Evolutionary conservation across 2,113 vertebrate genomes (phyloP).

Genomic region (Tonatia bakeri): DNA sequence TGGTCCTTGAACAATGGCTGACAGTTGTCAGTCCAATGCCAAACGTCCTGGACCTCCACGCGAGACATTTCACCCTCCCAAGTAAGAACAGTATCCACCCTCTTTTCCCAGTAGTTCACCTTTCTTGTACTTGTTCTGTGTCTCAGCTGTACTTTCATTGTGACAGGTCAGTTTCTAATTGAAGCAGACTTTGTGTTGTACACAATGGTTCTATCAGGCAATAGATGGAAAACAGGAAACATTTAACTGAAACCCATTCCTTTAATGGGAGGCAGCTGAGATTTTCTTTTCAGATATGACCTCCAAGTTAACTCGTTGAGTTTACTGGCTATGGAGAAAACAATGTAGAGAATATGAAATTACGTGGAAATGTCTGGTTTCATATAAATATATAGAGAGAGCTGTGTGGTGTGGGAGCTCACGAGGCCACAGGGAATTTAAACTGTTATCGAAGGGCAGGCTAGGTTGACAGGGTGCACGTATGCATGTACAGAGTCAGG

Average conservation of each 20-base stretch:
- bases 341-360: slow-evolving; percentile 15
- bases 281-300: slow-evolving; percentile 33
- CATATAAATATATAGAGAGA: neutral
- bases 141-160: neutral
- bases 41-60: neutral
- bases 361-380: neutral
- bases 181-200: slow-evolving; percentile 14
- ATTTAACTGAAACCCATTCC: slow-evolving; percentile 30
- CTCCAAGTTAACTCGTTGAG: neutral
- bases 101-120: neutral
- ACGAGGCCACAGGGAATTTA: neutral
- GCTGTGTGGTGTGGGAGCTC: neutral
- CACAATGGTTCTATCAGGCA: neutral
- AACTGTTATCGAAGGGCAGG: neutral
- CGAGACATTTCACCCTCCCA: neutral
- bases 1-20: neutral
- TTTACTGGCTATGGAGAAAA: neutral
- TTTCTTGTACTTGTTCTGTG: neutral
- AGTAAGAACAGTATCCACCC: neutral
- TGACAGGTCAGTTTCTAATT: neutral
- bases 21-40: neutral
- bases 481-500: neutral
- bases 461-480: neutral
- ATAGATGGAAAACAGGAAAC: slow-evolving; percentile 29
- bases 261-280: neutral